Evolutionary conservation across 2,797 vertebrate genomes (phyloP).

Genomic region (Aldrovandia affinis): DNA sequence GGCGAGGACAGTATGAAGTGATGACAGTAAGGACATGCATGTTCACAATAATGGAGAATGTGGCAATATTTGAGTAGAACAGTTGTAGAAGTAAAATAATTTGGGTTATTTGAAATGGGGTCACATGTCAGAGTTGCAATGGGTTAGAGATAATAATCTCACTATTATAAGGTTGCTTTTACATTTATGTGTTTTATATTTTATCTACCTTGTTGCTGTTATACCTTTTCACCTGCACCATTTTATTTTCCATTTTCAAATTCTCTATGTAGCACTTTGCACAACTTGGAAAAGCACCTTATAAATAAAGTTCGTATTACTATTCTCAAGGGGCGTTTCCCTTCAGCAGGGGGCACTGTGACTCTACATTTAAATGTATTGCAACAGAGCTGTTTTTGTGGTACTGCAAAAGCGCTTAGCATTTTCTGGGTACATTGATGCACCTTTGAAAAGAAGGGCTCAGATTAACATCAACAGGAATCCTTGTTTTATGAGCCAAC

Average conservation of each 20-base stretch:
- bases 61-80: neutral
- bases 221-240: no score
- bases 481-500: neutral
- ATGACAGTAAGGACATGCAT: neutral
- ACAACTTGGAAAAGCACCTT: no score
- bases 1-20: neutral
- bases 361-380: conserved; percentile 10
- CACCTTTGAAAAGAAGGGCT: neutral
- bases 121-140: neutral
- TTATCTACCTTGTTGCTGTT: no score
- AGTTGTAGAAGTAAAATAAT: neutral
- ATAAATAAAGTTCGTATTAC: no score
- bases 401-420: neutral
- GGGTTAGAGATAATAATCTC: no score
- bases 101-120: neutral
- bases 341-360: conserved; percentile 34
- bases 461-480: neutral
- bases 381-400: neutral
- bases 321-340: neutral
- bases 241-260: no score
- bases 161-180: no score
- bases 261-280: no score
- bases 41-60: neutral
- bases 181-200: no score
- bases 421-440: conserved; percentile 15